These are phyloP conservation scores for Nemotelus pantherinus DNA, from an alignment of 2,888 invertebrate species.

Conservation along the genomic window DNA sequence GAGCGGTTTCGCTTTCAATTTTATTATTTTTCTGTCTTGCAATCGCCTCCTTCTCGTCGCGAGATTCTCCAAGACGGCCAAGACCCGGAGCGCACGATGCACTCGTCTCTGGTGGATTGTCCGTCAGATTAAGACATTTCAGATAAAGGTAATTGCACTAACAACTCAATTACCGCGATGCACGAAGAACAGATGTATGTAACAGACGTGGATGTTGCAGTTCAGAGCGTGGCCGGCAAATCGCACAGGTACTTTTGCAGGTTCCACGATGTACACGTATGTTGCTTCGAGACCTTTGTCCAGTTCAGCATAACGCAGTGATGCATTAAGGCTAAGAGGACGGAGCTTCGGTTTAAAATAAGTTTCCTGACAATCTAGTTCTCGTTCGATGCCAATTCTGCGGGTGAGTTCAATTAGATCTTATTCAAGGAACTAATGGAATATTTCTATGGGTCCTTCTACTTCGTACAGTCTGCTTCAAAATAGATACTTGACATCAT, in stretches of 20 bases:
- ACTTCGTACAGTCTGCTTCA: no score
- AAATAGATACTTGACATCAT: no score
- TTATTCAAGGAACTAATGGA: no score
- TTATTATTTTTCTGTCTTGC: slow-evolving; percentile 34
- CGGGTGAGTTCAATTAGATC: no score
- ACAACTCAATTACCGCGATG: slow-evolving; percentile 45
- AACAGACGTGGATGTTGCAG: slow-evolving; percentile 1
- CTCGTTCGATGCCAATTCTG: no score
- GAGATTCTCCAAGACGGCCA: neutral
- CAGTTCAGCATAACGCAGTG: neutral
- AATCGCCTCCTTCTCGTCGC: slow-evolving; percentile 1
- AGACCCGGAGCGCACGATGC: slow-evolving; percentile 21
- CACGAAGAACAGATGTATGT: slow-evolving; percentile 44
- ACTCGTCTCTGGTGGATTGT: slow-evolving; percentile 36
- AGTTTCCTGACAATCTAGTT: no score
- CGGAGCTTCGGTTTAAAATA: neutral
- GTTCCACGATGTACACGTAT: neutral
- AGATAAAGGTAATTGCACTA: slow-evolving; percentile 45
- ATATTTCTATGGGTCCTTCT: no score
- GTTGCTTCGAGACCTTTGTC: slow-evolving; percentile 14
- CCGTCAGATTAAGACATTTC: slow-evolving; percentile 45
- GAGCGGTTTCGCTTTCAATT: slow-evolving; percentile 19
- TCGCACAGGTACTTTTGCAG: slow-evolving; percentile 25
- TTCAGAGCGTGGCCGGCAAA: slow-evolving; percentile 22
- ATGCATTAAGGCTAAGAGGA: slow-evolving; percentile 10